phyloP scores from a whole-genome alignment of 1,140 invertebrate species.

The Halyomorpha halys region DNA sequence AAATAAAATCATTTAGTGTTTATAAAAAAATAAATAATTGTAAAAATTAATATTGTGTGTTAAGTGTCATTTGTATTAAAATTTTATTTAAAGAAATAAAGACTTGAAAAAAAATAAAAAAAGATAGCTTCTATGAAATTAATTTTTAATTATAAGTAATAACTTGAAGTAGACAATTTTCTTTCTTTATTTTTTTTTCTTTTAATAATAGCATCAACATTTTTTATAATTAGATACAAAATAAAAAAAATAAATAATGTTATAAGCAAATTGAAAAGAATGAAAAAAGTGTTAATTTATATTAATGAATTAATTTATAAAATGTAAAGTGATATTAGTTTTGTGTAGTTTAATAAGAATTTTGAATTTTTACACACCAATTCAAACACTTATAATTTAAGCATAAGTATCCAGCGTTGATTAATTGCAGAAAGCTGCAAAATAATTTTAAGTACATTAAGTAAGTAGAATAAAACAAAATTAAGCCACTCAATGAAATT shows the following conservation, averaged over 20 bases:
- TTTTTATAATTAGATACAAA: too few species aligned
- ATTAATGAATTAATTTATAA: slow-evolving; percentile 2
- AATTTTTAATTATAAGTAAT: too few species aligned
- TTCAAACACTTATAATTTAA: slow-evolving; percentile 11
- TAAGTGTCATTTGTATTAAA: too few species aligned
- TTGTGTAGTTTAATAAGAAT: neutral
- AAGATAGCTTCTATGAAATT: too few species aligned
- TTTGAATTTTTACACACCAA: neutral
- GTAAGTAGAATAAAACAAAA: neutral
- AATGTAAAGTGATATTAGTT: slow-evolving; percentile 1
- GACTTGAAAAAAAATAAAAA: too few species aligned
- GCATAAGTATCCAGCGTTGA: slow-evolving; percentile 12
- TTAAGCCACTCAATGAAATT: slow-evolving; percentile 2
- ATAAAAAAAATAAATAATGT: neutral
- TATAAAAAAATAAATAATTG: neutral
- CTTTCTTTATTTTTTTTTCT: too few species aligned
- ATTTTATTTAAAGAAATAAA: too few species aligned
- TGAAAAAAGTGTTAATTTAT: neutral
- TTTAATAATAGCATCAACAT: too few species aligned
- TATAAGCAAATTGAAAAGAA: neutral
- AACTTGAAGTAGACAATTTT: too few species aligned
- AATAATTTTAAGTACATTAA: slow-evolving; percentile 7
- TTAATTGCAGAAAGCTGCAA: slow-evolving; percentile 25
- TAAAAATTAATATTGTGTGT: too few species aligned
- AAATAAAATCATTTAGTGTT: neutral